Base-by-base conservation (phyloP, 2,797 vertebrate genomes). In the Miichthys miiuy region DNA sequence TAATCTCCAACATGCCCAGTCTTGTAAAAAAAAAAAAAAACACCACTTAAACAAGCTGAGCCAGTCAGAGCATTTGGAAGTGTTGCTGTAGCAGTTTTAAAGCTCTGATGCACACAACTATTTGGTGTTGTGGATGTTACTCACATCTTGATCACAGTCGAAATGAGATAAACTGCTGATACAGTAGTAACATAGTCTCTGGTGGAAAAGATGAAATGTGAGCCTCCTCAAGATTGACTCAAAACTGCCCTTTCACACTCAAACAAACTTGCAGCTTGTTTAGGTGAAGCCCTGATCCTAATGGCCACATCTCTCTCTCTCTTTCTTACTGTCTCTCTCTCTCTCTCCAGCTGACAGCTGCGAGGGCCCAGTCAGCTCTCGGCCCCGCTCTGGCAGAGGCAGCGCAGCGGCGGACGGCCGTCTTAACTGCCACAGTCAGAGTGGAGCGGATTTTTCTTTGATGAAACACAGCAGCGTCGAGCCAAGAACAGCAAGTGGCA, bases 401-500 rank as follows among this genome's bases (percentile, higher is more conserved):
- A 71, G 87, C 78, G 1, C 88, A 84, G 63, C 82, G 84, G 88
- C 81, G 88, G 91, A 94, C 85, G 81, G 82, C 76, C 70, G 69
- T 74, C 89, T 87, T 87, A 77, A 14, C 80, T n/a, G 71, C 94
- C 87, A 88, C 95, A 88, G 78, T 90, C 83, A 77, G 85, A 91
- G 90, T 72, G 73, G 90, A 94, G 91, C 63, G 83, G 94, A 96
- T 96, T 96, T 94, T 95, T 96, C 94, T 96, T 95, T 95, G 96
- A 96, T 96, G 95, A 95, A 96, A 93, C 94, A 93, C 89, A 92
- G 88, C 85, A 85, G 91, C 89, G 66, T 60, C 5, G 58, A 78
- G 95, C 96, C 96, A 96, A 96, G 91, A 96, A 96, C 90, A 96
- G 95, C 95, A 96, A 96, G 95, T 95, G 94, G 91, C 95, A 93